phyloP scores from a whole-genome alignment of 2,888 invertebrate species.

The Allygus modestus region DNA sequence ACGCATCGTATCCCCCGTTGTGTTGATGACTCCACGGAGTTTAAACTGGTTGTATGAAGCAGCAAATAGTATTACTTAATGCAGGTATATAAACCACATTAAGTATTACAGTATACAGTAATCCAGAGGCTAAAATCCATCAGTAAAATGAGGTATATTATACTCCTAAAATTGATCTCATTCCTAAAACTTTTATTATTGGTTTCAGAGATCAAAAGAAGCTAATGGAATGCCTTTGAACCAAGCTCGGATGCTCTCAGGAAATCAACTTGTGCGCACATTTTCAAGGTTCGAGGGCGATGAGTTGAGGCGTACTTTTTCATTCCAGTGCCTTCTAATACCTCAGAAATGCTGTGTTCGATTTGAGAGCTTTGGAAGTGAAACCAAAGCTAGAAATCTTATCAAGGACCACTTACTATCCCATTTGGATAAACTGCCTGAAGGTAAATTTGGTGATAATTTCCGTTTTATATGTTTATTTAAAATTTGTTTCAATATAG shows the following conservation, averaged over 20 bases:
- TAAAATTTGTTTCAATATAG: not conserved
- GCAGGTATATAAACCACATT: too few relatives aligned
- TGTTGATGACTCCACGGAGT: too few relatives aligned
- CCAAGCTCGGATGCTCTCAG: conserved; percentile 74
- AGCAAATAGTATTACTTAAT: too few relatives aligned
- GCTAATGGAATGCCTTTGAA: conserved; percentile 69
- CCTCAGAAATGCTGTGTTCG: conserved; percentile 75
- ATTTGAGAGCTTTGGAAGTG: conserved; percentile 78
- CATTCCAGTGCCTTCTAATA: conserved; percentile 76
- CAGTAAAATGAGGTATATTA: too few relatives aligned
- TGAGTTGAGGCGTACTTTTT: conserved; percentile 77
- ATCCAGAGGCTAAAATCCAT: too few relatives aligned
- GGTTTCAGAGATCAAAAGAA: conserved; percentile 51
- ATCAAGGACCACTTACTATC: conserved; percentile 76
- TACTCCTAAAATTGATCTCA: too few relatives aligned
- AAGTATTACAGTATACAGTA: too few relatives aligned
- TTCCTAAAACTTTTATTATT: too few relatives aligned
- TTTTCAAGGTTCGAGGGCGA: conserved; percentile 77
- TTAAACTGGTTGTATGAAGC: too few relatives aligned
- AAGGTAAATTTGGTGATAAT: conserved; percentile 66
- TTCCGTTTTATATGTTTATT: too few relatives aligned
- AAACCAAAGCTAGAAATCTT: conserved; percentile 76
- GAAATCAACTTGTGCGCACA: conserved; percentile 76
- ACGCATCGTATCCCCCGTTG: too few relatives aligned
- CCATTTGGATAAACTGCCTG: conserved; percentile 74